phyloP scores from a whole-genome alignment of 2,888 invertebrate species.

The Andrena bicolor region DNA sequence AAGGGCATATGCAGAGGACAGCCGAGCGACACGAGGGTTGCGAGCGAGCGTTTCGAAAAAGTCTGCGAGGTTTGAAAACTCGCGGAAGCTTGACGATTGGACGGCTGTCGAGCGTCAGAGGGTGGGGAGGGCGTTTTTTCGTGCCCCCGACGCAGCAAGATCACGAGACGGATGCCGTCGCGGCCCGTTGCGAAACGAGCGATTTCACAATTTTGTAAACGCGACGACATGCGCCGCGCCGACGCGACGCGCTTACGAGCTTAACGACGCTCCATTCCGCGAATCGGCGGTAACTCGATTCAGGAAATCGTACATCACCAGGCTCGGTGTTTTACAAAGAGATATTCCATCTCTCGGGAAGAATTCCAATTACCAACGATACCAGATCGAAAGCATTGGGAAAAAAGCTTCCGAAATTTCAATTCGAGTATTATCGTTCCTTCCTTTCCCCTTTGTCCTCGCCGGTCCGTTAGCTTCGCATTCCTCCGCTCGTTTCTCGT shows the following conservation, averaged over 20 bases:
- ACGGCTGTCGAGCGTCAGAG: neutral
- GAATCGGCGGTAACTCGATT: conserved; percentile 31
- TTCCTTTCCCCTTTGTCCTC: neutral
- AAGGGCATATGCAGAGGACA: conserved; percentile 38
- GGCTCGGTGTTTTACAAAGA: neutral
- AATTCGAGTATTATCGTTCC: neutral
- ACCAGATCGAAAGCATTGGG: neutral
- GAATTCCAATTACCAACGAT: neutral
- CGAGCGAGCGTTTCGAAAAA: conserved; percentile 60
- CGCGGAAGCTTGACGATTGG: conserved; percentile 25
- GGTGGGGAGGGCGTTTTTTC: conserved; percentile 17
- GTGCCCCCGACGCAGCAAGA: conserved; percentile 29
- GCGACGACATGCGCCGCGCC: conserved; percentile 31
- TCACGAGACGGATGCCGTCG: conserved; percentile 42
- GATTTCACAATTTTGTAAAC: conserved; percentile 63
- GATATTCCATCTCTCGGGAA: neutral
- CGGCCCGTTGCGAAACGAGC: conserved; percentile 55
- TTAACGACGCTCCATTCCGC: conserved; percentile 35
- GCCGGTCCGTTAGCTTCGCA: conserved; percentile 27
- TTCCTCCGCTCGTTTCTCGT: conserved; percentile 18
- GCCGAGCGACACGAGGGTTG: conserved; percentile 49
- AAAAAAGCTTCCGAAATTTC: neutral
- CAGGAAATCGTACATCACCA: neutral
- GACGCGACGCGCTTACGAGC: conserved; percentile 47
- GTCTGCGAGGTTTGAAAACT: conserved; percentile 51